A percentile compares a stretch with the other conserved stretches of the same genome.
These are phyloP conservation scores for Dexiosoma caninum DNA, from an alignment of 2,888 invertebrate genomes.

Conservation along the genomic window DNA sequence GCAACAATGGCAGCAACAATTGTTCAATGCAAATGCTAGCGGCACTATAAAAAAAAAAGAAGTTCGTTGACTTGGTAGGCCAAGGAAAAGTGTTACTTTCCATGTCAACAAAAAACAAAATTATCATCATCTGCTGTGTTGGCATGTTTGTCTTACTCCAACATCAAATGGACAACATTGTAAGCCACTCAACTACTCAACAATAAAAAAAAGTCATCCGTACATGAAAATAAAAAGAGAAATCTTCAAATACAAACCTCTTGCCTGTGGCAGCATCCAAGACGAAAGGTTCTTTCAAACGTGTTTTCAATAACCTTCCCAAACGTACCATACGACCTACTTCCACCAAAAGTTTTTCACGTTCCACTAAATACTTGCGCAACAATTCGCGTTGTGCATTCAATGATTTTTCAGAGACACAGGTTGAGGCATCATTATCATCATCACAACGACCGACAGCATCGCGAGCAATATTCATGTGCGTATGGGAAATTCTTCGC, in stretches of 20 bases:
- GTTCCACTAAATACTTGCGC: constrained; percentile 80
- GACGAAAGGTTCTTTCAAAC: constrained; percentile 82
- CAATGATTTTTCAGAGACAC: constrained; percentile 54
- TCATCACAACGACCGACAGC: not conserved
- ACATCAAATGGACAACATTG: constrained; percentile 25
- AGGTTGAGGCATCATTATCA: constrained; percentile 72
- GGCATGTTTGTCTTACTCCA: not conserved
- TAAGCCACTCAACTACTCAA: constrained; percentile 36
- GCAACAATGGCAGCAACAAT: constrained; percentile 16
- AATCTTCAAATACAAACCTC: constrained; percentile 69
- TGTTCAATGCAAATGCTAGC: constrained; percentile 19
- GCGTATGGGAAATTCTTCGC: constrained; percentile 2
- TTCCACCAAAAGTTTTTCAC: constrained; percentile 84
- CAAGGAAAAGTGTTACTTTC: constrained; percentile 58
- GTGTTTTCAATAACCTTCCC: constrained; percentile 83
- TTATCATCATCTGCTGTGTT: not conserved
- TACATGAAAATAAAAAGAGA: constrained; percentile 24
- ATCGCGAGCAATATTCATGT: not conserved
- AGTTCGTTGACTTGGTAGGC: constrained; percentile 41
- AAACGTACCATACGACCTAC: constrained; percentile 85
- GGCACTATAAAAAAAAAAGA: constrained; percentile 15
- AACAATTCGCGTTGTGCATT: constrained; percentile 78
- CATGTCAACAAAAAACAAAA: constrained; percentile 27
- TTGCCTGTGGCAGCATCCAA: constrained; percentile 75
- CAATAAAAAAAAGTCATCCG: not conserved